Base-by-base conservation (phyloP, 2,888 invertebrate species). In the Epistrophe eligans region DNA sequence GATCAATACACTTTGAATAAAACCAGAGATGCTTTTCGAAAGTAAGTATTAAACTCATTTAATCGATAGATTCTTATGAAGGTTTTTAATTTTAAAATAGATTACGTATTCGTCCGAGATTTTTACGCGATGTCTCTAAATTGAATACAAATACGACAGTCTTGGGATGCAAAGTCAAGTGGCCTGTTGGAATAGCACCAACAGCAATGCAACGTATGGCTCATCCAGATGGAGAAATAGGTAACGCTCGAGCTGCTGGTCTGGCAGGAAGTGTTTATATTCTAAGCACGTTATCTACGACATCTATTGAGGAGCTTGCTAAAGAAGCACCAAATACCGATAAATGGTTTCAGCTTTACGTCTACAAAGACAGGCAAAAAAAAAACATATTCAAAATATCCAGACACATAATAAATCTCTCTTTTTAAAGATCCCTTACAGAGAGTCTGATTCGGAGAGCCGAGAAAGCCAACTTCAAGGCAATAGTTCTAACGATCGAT, bases 181-280 rank as follows among this genome's bases (percentile, higher is more conserved):
- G 97, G 93, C 97, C 97, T 0, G 91, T 97, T 48, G 98, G 97
- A 10, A 95, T 98, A 83, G 95, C 98, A 0, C 98, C 98, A 0
- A 96, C 97, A 2, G 98, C 98, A 0, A 97, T 98, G 97, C 98
- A 98, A 92, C 95, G 95, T 90, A 96, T 98, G 97, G 98, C 98
- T 0, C 97, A 98, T 93, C 95, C 96, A 0, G 96, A 97, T 19
- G 98, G 98, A 8, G 98, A 98, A 93, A 93, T 95, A 84, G 98
- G 96, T 66, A 97, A 95, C 92, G 97, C 95, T 2, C 95, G 93
- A 96, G 98, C 98, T 90, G 98, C 96, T n/a, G 95, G 96, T 89
- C 94, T 94, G 32, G 94, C 95, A 88, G 96, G 96, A 0, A 96
- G 96, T 0, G 94, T 98, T 87, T 98, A 95, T 91, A 97, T 95